Conservation (phyloP, 2,888 invertebrate genomes). For the Watsonalla binaria region DNA sequence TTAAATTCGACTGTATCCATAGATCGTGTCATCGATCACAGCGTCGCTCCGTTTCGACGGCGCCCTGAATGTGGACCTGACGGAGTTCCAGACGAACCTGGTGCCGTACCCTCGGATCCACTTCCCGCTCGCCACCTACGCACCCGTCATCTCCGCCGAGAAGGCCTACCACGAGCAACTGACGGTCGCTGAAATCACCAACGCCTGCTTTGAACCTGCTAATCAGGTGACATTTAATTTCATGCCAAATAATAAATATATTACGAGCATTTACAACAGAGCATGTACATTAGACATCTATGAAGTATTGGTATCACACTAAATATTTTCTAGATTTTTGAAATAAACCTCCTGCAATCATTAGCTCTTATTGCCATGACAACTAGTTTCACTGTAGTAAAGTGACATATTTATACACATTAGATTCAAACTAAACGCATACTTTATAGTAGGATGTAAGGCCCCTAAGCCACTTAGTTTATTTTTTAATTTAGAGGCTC, state of each 20-base stretch:
- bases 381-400: too few relatives aligned
- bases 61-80: constrained; percentile 94
- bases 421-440: too few relatives aligned
- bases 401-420: too few relatives aligned
- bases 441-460: too few relatives aligned
- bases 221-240: constrained; percentile 81
- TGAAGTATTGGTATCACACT: too few relatives aligned
- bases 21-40: constrained; percentile 96
- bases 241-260: neutral
- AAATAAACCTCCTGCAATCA: too few relatives aligned
- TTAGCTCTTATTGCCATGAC: too few relatives aligned
- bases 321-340: too few relatives aligned
- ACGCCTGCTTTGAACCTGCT: constrained; percentile 96
- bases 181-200: constrained; percentile 94
- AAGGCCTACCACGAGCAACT: constrained; percentile 96
- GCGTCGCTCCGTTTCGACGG: constrained; percentile 95
- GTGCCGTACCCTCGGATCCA: constrained; percentile 97
- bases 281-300: too few relatives aligned
- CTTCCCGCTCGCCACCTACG: constrained; percentile 94
- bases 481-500: too few relatives aligned
- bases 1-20: constrained; percentile 25
- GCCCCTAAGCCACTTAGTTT: too few relatives aligned
- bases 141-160: constrained; percentile 94
- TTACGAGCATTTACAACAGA: too few relatives aligned
- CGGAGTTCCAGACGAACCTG: constrained; percentile 95